These are phyloP conservation scores for Valencia hispanica DNA, from an alignment of 2,797 vertebrate genomes.

Conservation along the genomic window DNA sequence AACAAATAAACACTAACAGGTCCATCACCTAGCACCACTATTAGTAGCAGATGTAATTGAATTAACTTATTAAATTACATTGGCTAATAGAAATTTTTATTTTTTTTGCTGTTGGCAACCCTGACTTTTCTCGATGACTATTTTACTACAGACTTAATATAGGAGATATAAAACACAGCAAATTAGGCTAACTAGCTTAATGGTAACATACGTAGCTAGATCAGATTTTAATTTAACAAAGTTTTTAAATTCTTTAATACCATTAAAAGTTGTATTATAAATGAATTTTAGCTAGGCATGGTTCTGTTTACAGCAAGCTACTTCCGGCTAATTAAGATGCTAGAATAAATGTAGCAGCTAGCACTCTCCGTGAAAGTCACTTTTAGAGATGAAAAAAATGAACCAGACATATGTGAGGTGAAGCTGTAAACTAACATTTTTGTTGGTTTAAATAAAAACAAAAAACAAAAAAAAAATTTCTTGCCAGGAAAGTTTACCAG, in stretches of 20 bases:
- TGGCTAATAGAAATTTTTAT: not conserved
- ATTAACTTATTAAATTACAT: not conserved
- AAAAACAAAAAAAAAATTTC: no score
- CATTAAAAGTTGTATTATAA: not conserved
- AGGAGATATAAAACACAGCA: not conserved
- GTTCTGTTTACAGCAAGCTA: not conserved
- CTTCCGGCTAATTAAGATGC: not conserved
- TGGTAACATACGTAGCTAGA: no score
- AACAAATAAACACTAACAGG: not conserved
- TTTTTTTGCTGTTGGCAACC: not conserved
- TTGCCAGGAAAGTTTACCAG: not conserved
- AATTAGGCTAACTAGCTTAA: no score
- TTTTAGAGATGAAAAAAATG: not conserved
- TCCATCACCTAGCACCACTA: not conserved
- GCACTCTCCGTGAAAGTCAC: not conserved
- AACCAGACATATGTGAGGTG: not conserved
- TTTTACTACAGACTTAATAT: not conserved
- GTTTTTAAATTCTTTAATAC: not conserved
- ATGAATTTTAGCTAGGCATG: not conserved
- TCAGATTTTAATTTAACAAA: not conserved
- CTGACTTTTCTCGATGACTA: not conserved
- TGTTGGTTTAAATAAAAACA: not conserved
- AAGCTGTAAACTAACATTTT: not conserved
- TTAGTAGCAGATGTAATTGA: not conserved
- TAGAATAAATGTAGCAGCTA: not conserved